These are phyloP conservation scores for Athalia rosae DNA, from an alignment of 2,888 invertebrate genomes.

Conservation along the genomic window DNA sequence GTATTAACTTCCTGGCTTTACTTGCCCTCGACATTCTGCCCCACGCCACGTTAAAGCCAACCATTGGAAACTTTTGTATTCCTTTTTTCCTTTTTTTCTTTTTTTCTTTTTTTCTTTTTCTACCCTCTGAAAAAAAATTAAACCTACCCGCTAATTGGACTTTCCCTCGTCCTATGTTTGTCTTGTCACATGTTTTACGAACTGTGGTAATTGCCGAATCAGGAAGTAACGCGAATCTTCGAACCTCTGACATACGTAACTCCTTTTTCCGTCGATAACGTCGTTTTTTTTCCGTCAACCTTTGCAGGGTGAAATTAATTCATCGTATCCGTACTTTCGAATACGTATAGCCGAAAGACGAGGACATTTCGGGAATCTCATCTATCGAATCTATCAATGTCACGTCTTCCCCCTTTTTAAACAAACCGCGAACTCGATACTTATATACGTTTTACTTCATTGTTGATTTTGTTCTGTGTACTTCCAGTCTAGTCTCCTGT, in stretches of 20 bases:
- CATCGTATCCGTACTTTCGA: too few species aligned
- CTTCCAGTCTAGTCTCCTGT: neutral
- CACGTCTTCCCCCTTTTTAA: too few species aligned
- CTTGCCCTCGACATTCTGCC: neutral
- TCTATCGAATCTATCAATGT: too few species aligned
- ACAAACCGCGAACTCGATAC: too few species aligned
- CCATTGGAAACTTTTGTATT: conserved; percentile 11
- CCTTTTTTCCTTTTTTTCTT: too few species aligned
- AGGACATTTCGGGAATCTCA: too few species aligned
- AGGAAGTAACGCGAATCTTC: neutral
- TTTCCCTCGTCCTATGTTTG: conserved; percentile 24
- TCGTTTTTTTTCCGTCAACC: too few species aligned
- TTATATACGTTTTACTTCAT: neutral
- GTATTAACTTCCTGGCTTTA: conserved; percentile 32
- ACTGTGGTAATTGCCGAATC: conserved; percentile 25
- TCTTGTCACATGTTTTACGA: conserved; percentile 19
- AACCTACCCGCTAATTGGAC: conserved; percentile 37
- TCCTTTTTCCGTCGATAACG: too few species aligned
- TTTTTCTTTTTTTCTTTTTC: neutral
- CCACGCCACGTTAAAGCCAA: conserved; percentile 22
- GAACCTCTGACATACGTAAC: neutral
- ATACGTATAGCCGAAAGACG: too few species aligned
- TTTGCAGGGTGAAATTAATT: too few species aligned
- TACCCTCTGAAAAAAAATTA: conserved; percentile 20
- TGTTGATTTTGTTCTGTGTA: neutral